These are phyloP conservation scores for Aquatica leii DNA, from an alignment of 2,888 invertebrate species.

Conservation along the genomic window DNA sequence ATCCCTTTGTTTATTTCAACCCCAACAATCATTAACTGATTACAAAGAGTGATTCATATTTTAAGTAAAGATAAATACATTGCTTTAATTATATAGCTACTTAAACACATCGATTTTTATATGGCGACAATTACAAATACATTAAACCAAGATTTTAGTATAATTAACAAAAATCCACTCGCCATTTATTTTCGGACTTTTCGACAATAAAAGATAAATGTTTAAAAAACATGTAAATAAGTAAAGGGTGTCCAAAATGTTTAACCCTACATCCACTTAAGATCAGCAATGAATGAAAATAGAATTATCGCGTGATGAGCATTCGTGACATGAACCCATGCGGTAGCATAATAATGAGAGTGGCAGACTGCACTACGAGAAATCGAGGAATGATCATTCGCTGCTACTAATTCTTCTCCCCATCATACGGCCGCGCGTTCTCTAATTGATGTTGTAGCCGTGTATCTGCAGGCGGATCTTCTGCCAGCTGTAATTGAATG, in stretches of 20 bases:
- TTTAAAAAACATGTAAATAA: neutral
- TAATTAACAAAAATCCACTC: too few species aligned
- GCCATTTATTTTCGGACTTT: neutral
- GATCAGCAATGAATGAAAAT: constrained; percentile 29
- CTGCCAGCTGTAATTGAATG: constrained; percentile 28
- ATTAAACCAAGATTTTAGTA: neutral
- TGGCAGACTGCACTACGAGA: constrained; percentile 24
- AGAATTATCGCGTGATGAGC: constrained; percentile 25
- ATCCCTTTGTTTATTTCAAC: constrained; percentile 10
- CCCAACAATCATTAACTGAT: constrained; percentile 6
- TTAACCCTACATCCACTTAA: constrained; percentile 7
- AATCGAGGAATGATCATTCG: constrained; percentile 33
- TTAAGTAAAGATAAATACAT: neutral
- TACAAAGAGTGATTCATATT: constrained; percentile 1
- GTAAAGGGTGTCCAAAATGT: neutral
- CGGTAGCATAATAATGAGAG: constrained; percentile 31
- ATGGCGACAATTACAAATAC: neutral
- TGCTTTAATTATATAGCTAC: neutral
- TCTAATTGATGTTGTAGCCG: constrained; percentile 55
- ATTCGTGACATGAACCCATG: constrained; percentile 29
- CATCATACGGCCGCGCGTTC: constrained; percentile 47
- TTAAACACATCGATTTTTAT: neutral
- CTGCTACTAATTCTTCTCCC: constrained; percentile 46
- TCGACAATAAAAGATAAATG: neutral
- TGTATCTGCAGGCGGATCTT: constrained; percentile 48